A percentile compares a stretch with the other conserved stretches of the same genome.
These are phyloP conservation scores for Machaerirhynchus nigripectus DNA, from an alignment of 2,113 vertebrate species.

Conservation along the genomic window DNA sequence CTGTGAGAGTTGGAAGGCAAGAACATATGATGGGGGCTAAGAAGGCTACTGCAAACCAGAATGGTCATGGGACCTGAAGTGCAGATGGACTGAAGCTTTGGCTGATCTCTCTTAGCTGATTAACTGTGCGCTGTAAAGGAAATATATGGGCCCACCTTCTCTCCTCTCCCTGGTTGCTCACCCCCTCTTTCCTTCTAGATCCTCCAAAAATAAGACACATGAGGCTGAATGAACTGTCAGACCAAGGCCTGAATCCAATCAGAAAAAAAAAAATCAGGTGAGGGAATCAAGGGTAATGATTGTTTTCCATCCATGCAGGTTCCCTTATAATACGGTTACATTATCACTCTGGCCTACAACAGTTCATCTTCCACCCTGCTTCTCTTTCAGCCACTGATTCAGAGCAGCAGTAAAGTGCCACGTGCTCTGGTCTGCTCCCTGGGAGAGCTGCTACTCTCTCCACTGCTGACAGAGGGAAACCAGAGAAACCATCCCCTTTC, in stretches of 20 bases:
- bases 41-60: neutral
- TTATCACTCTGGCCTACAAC: neutral
- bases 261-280: neutral
- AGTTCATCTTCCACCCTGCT: neutral
- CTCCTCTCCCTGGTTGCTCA: neutral
- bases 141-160: neutral
- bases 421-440: accelerated
- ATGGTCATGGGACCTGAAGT: neutral
- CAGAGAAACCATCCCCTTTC: neutral
- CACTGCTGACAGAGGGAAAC: neutral
- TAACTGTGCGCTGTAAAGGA: neutral
- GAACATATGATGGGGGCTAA: neutral
- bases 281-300: neutral
- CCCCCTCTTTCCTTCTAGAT: neutral
- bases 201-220: neutral
- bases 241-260: neutral
- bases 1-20: neutral
- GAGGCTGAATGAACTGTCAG: neutral
- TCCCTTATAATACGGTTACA: neutral
- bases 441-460: neutral
- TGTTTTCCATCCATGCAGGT: neutral
- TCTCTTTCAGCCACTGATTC: neutral
- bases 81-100: neutral
- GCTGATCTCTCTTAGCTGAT: neutral
- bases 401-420: neutral